Percentiles rank a stretch among this genome's conserved stretches.
These are phyloP conservation scores for Dunckerocampus dactyliophorus DNA, from an alignment of 2,113 vertebrate genomes.

Conservation along the genomic window DNA sequence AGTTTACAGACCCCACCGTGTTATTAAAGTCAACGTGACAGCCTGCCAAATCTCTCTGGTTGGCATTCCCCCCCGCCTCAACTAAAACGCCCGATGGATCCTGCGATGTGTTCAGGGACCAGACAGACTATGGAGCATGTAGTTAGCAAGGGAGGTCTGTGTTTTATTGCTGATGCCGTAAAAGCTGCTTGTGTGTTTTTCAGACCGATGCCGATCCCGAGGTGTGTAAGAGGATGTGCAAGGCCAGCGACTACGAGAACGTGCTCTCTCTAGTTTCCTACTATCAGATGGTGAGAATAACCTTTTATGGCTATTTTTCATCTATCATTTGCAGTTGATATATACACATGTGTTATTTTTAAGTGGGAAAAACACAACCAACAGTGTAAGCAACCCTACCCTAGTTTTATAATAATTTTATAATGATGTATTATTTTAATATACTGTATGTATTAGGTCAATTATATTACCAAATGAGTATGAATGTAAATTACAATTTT, in stretches of 20 bases:
- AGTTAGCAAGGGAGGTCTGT: not conserved
- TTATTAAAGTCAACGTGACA: conserved; percentile 19
- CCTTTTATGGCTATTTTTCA: too few relatives aligned
- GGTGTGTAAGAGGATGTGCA: conserved; percentile 97
- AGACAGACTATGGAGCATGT: conserved; percentile 1
- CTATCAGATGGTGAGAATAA: conserved; percentile 90
- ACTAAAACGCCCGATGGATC: conserved; percentile 10
- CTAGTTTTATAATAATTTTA: too few relatives aligned
- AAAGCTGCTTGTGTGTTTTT: conserved; percentile 3
- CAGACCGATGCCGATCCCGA: conserved; percentile 97
- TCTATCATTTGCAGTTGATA: not conserved
- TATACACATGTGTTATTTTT: not conserved
- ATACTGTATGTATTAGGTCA: too few relatives aligned
- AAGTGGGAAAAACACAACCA: too few relatives aligned
- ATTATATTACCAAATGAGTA: too few relatives aligned
- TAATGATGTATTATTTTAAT: too few relatives aligned
- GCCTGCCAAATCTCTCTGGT: conserved; percentile 26
- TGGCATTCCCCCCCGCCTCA: conserved; percentile 17
- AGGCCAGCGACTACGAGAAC: conserved; percentile 83
- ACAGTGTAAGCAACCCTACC: too few relatives aligned
- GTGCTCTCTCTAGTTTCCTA: conserved; percentile 90
- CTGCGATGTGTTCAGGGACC: not conserved
- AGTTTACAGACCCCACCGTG: conserved; percentile 22
- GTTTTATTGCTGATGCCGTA: not conserved
- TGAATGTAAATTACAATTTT: too few relatives aligned